These are phyloP conservation scores for Cryptotermes secundus DNA, from an alignment of 1,140 invertebrate species.

Conservation along the genomic window DNA sequence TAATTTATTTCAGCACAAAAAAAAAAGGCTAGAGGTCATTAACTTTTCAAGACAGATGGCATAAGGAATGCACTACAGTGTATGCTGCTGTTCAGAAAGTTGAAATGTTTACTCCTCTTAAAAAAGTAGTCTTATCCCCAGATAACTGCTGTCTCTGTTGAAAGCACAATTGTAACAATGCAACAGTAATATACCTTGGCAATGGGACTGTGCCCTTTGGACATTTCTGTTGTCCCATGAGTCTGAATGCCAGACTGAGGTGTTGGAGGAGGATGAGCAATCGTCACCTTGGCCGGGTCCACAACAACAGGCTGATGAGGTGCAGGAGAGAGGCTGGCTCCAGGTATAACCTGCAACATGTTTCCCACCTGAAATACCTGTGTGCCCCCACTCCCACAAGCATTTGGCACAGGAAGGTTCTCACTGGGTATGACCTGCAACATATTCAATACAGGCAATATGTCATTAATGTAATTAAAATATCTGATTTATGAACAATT, in stretches of 20 bases:
- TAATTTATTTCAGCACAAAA: no score
- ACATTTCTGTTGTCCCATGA: background rate
- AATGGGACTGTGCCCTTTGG: background rate
- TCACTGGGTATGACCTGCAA: conserved; percentile 35
- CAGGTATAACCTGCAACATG: conserved; percentile 55
- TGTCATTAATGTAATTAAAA: no score
- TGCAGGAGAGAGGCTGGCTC: conserved; percentile 44
- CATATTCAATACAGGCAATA: no score
- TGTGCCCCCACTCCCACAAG: conserved; percentile 33
- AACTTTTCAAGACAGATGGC: no score
- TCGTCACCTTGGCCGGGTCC: background rate
- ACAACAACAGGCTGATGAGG: background rate
- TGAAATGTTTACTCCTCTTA: no score
- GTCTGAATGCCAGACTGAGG: background rate
- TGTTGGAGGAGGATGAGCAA: background rate
- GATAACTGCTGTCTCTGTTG: no score
- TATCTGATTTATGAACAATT: no score
- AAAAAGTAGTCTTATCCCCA: no score
- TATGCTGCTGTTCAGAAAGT: no score
- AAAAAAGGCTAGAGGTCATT: no score
- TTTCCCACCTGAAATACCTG: conserved; percentile 54
- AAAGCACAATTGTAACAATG: no score
- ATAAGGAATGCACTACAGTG: no score
- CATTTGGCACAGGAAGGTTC: background rate
- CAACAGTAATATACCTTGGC: background rate